Evolutionary conservation across 2,888 invertebrate genomes (phyloP).

Genomic region (Athalia circularis): DNA sequence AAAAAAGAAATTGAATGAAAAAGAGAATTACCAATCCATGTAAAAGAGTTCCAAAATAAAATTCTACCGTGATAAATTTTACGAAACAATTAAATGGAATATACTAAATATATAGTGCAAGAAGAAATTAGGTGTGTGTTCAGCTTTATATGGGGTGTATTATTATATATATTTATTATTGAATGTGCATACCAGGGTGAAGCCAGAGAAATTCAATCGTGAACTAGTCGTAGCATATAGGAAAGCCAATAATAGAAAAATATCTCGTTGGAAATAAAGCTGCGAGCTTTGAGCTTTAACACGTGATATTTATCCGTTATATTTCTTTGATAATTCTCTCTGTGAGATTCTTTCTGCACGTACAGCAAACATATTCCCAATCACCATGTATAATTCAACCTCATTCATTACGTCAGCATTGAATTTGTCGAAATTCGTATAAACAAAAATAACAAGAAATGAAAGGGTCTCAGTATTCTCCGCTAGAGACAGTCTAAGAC

Average conservation of each 20-base stretch:
- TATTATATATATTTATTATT: constrained; percentile 5
- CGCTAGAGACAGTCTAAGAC: background rate
- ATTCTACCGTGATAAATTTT: background rate
- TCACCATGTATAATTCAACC: background rate
- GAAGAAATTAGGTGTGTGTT: background rate
- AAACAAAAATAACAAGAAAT: background rate
- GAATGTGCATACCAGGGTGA: constrained; percentile 54
- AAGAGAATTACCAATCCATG: background rate
- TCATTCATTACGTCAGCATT: background rate
- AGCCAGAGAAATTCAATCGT: constrained; percentile 60
- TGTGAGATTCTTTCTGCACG: constrained; percentile 7
- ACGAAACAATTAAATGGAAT: background rate
- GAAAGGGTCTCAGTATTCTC: constrained; percentile 35
- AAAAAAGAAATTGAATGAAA: constrained; percentile 16
- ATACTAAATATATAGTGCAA: too few relatives aligned
- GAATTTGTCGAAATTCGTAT: too few relatives aligned
- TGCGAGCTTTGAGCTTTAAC: constrained; percentile 16
- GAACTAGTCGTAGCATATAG: constrained; percentile 36
- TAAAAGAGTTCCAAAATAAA: background rate
- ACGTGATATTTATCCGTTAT: constrained; percentile 15
- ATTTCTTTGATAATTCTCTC: background rate
- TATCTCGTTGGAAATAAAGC: constrained; percentile 4
- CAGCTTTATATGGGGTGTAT: background rate
- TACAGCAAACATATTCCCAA: background rate
- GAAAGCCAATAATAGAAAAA: constrained; percentile 53